phyloP scores from a whole-genome alignment of 2,113 vertebrate species.

The Caranx ignobilis region DNA sequence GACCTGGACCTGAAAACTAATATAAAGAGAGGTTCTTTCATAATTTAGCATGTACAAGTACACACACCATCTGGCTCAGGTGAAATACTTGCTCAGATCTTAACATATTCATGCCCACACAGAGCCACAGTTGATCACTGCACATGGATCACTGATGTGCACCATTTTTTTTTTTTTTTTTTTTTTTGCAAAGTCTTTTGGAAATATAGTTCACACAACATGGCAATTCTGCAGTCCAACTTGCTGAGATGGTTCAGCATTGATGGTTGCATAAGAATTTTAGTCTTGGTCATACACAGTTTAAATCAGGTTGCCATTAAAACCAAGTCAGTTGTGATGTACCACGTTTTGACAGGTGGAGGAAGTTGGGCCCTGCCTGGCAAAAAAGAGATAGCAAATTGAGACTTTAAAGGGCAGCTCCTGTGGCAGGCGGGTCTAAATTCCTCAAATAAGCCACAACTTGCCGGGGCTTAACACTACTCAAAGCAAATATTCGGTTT shows the following conservation, averaged over 20 bases:
- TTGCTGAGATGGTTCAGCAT: not conserved
- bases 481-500: conserved; percentile 66
- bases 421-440: conserved; percentile 59
- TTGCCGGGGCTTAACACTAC: conserved; percentile 68
- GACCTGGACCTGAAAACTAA: not conserved
- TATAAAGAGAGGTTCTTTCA: not conserved
- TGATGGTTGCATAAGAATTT: not conserved
- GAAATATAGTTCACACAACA: not conserved
- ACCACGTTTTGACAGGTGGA: conserved; percentile 5
- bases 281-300: not conserved
- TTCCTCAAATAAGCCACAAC: conserved; percentile 83
- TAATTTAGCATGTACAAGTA: not conserved
- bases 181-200: not conserved
- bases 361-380: conserved; percentile 26
- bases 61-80: not conserved
- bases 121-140: not conserved
- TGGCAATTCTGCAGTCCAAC: not conserved
- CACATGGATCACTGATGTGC: not conserved
- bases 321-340: not conserved
- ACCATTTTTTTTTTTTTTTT: not conserved
- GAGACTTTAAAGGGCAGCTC: conserved; percentile 39
- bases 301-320: not conserved
- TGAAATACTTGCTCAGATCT: not conserved
- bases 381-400: conserved; percentile 22
- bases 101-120: not conserved